Conservation (phyloP, 30 jellyfish, hydroid and myxozoan genomes). For the Sanderia malayensis region DNA sequence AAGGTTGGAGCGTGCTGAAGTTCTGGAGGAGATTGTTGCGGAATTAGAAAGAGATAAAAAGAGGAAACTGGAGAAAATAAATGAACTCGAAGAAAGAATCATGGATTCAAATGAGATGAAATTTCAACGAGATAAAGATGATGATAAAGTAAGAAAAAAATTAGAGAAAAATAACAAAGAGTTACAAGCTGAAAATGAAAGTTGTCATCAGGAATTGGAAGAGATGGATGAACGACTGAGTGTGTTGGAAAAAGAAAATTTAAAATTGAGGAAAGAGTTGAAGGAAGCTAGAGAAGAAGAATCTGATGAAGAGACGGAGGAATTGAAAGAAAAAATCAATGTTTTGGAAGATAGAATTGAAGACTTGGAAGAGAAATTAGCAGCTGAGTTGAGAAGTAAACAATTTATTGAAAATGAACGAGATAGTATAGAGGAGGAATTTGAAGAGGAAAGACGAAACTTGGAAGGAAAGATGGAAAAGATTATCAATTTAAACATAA, state of each 20-base stretch:
- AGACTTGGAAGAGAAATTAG: constrained; percentile 67
- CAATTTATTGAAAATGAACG: constrained; percentile 69
- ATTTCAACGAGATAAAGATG: constrained; percentile 26
- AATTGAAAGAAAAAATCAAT: constrained; percentile 45
- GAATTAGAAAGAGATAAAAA: constrained; percentile 64
- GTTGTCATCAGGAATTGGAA: constrained; percentile 54
- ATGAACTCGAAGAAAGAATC: constrained; percentile 64
- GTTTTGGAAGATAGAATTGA: constrained; percentile 50
- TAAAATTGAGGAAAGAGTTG: constrained; percentile 38
- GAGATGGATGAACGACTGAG: constrained; percentile 50
- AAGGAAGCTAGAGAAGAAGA: constrained; percentile 34
- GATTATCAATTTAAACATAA: constrained; percentile 11
- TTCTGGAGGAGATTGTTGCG: constrained; percentile 60
- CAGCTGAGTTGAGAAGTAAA: constrained; percentile 31
- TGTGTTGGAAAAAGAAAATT: constrained; percentile 33
- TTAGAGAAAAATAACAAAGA: constrained; percentile 65
- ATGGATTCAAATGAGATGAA: constrained; percentile 26
- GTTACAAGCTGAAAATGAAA: constrained; percentile 33
- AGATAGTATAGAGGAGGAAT: constrained; percentile 76
- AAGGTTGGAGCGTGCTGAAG: constrained; percentile 58
- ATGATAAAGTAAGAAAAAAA: constrained; percentile 43
- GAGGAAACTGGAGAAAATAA: constrained; percentile 55
- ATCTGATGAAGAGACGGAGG: neutral
- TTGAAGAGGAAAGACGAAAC: constrained; percentile 55
- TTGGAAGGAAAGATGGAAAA: constrained; percentile 30